Conservation (phyloP, 2,113 vertebrate species). For the Chaetodon auriga region DNA sequence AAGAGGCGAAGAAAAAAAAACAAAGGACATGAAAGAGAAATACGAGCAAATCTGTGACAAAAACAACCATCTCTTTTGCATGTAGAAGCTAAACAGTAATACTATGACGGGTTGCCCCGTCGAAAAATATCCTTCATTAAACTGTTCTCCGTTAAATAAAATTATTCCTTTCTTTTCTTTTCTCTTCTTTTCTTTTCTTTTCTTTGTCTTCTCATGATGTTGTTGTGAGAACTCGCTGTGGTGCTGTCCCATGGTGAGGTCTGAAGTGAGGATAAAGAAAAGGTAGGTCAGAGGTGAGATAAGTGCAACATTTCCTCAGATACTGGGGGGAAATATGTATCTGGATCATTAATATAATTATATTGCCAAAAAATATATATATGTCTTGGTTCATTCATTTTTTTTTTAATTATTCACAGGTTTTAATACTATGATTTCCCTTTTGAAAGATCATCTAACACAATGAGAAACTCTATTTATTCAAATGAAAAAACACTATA, state of each 20-base stretch:
- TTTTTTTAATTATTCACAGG: background rate
- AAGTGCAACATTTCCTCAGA: background rate
- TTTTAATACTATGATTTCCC: background rate
- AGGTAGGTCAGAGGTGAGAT: conserved; percentile 22
- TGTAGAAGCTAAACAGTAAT: conserved; percentile 75
- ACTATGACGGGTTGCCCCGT: conserved; percentile 66
- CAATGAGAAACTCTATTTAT: conserved; percentile 44
- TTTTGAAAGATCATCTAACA: background rate
- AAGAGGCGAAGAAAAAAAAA: conserved; percentile 54
- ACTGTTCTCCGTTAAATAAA: conserved; percentile 79
- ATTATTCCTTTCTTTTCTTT: conserved; percentile 53
- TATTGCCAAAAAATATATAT: background rate
- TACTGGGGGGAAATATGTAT: background rate
- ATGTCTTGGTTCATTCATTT: background rate
- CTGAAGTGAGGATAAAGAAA: conserved; percentile 80
- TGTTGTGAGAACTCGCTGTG: conserved; percentile 90
- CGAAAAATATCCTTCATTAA: conserved; percentile 76
- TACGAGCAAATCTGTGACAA: conserved; percentile 74
- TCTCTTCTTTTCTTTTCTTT: background rate
- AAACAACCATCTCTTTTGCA: conserved; percentile 69
- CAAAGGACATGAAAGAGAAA: conserved; percentile 54
- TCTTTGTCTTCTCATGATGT: conserved; percentile 74
- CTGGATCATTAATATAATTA: background rate
- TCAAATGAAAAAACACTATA: conserved; percentile 44
- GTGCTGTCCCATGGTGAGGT: conserved; percentile 93